These are phyloP conservation scores for Drosophila macrothrix DNA, from an alignment of 2,888 invertebrate species.

Conservation along the genomic window DNA sequence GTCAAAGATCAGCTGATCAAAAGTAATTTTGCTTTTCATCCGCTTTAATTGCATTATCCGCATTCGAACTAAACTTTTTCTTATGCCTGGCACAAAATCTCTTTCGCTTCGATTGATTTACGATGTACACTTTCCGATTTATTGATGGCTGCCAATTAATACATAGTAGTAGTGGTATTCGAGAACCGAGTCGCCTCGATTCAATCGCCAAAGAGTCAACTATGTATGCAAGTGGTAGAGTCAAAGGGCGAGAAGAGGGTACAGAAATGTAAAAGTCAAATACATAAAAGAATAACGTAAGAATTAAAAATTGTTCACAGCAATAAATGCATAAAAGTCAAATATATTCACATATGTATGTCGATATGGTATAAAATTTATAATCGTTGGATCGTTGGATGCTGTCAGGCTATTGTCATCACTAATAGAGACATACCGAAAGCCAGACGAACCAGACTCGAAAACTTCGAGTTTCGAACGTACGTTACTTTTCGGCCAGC, in stretches of 20 bases:
- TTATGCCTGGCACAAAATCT: conserved; percentile 1
- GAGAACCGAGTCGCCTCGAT: conserved; percentile 33
- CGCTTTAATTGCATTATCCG: background rate
- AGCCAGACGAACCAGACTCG: conserved; percentile 24
- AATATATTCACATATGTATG: conserved; percentile 43
- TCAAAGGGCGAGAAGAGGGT: conserved; percentile 24
- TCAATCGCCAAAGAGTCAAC: conserved; percentile 60
- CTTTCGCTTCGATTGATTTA: conserved; percentile 69
- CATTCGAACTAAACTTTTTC: background rate
- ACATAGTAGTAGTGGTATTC: conserved; percentile 62
- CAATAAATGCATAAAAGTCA: conserved; percentile 78
- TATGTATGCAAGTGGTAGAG: conserved; percentile 39
- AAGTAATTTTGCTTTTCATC: background rate
- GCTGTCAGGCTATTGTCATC: conserved; percentile 63
- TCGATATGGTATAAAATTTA: conserved; percentile 68
- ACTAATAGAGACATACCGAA: conserved; percentile 77
- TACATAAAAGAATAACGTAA: conserved; percentile 69
- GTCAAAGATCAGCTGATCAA: background rate
- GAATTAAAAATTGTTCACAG: conserved; percentile 81
- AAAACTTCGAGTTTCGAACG: conserved; percentile 65
- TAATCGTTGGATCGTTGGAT: conserved; percentile 65
- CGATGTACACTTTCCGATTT: conserved; percentile 65
- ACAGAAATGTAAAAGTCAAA: conserved; percentile 70
- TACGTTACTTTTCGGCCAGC: conserved; percentile 68
- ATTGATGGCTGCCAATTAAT: conserved; percentile 69